Evolutionary conservation across 2,113 vertebrate species (phyloP).

Genomic region (Speoplatyrhinus poulsoni): DNA sequence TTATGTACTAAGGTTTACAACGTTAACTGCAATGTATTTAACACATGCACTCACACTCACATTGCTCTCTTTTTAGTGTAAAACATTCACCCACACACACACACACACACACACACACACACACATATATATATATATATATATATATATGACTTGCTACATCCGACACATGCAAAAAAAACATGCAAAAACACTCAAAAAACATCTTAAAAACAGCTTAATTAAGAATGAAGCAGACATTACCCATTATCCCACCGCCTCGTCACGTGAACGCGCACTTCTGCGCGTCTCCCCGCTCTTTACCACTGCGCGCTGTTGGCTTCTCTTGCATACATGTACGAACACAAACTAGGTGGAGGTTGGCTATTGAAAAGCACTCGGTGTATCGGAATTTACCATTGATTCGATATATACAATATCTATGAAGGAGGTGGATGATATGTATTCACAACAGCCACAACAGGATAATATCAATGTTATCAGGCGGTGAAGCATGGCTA

Average conservation of each 20-base stretch:
- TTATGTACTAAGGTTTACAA: too few relatives aligned
- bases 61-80: not conserved
- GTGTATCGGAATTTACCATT: constrained; percentile 40
- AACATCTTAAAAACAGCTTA: too few relatives aligned
- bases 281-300: not conserved
- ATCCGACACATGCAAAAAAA: not conserved
- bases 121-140: not conserved
- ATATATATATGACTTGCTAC: not conserved
- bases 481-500: constrained; percentile 46
- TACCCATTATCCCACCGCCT: not conserved
- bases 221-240: not conserved
- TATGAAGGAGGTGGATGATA: constrained; percentile 5
- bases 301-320: not conserved
- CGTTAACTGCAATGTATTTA: too few relatives aligned
- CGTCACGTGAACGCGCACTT: not conserved
- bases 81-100: not conserved
- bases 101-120: not conserved
- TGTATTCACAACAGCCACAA: not conserved
- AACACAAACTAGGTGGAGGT: not conserved
- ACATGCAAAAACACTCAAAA: not conserved
- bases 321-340: not conserved
- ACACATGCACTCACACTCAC: not conserved
- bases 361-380: not conserved
- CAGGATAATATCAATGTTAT: not conserved
- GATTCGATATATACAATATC: not conserved